These are phyloP conservation scores for Lethocerus indicus DNA, from an alignment of 1,140 invertebrate genomes.

Conservation along the genomic window DNA sequence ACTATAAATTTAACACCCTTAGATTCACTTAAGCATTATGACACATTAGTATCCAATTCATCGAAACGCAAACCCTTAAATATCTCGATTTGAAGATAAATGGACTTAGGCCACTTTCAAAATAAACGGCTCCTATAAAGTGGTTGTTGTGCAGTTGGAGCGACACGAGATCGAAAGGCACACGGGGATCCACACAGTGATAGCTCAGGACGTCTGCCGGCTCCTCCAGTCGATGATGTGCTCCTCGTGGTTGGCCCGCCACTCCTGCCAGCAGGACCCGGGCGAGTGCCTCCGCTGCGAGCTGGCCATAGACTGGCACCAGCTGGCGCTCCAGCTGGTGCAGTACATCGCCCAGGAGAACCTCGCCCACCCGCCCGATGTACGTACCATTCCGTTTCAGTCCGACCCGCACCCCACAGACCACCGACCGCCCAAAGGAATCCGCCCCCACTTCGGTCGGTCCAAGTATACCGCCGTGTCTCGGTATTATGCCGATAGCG, in stretches of 20 bases:
- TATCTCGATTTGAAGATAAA: too few relatives aligned
- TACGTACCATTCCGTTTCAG: constrained; percentile 28
- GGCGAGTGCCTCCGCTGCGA: constrained; percentile 81
- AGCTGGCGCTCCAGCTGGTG: constrained; percentile 63
- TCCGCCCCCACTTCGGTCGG: too few relatives aligned
- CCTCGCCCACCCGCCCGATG: constrained; percentile 57
- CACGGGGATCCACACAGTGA: constrained; percentile 55
- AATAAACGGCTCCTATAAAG: too few relatives aligned
- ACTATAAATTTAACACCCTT: too few relatives aligned
- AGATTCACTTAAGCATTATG: too few relatives aligned
- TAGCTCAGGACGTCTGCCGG: constrained; percentile 56
- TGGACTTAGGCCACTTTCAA: too few relatives aligned
- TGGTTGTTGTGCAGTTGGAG: constrained; percentile 51
- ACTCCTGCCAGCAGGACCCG: constrained; percentile 19
- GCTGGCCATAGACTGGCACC: constrained; percentile 84
- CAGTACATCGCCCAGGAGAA: constrained; percentile 59
- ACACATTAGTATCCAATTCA: too few relatives aligned
- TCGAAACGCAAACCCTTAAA: too few relatives aligned
- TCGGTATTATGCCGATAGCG: too few relatives aligned
- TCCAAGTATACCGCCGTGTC: too few relatives aligned
- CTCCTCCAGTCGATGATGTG: constrained; percentile 65
- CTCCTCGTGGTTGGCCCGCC: constrained; percentile 12
- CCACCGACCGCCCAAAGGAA: too few relatives aligned
- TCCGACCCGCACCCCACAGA: too few relatives aligned
- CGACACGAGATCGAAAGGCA: constrained; percentile 79